phyloP scores from a whole-genome alignment of 2,113 vertebrate genomes.

The Pseudorasbora parva region DNA sequence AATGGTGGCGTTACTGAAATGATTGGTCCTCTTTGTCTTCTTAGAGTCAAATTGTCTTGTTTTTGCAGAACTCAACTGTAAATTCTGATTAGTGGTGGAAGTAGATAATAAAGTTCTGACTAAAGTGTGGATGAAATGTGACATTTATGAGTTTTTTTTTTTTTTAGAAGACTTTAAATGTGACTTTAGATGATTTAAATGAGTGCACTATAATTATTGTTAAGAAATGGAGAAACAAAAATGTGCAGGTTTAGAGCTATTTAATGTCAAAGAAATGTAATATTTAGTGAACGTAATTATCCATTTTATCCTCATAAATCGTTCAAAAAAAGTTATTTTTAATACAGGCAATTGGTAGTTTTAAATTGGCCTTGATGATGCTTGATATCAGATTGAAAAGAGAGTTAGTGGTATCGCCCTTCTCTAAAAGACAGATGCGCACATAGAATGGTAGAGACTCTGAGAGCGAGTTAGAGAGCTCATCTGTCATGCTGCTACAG shows the following conservation, averaged over 20 bases:
- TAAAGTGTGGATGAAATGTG: slow-evolving; percentile 3
- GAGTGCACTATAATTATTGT: neutral
- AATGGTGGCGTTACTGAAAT: neutral
- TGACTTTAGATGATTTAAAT: neutral
- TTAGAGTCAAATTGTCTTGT: neutral
- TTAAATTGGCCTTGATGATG: neutral
- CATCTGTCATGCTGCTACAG: slow-evolving; percentile 3
- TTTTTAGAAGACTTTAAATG: too few relatives aligned
- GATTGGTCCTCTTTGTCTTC: neutral
- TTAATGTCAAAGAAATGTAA: neutral
- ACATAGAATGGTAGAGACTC: neutral
- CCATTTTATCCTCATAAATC: neutral
- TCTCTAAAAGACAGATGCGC: neutral
- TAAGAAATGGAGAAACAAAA: neutral
- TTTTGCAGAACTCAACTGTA: neutral
- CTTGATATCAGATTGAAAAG: neutral
- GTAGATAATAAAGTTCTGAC: neutral
- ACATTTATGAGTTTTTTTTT: too few relatives aligned
- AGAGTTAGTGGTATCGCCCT: neutral
- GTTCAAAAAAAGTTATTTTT: neutral
- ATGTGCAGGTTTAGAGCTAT: neutral
- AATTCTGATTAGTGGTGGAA: neutral
- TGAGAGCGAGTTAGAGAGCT: slow-evolving; percentile 5
- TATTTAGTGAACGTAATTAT: neutral
- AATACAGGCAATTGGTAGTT: neutral